phyloP scores from a whole-genome alignment of 2,113 vertebrate species.

The Corythornis vintsioides region DNA sequence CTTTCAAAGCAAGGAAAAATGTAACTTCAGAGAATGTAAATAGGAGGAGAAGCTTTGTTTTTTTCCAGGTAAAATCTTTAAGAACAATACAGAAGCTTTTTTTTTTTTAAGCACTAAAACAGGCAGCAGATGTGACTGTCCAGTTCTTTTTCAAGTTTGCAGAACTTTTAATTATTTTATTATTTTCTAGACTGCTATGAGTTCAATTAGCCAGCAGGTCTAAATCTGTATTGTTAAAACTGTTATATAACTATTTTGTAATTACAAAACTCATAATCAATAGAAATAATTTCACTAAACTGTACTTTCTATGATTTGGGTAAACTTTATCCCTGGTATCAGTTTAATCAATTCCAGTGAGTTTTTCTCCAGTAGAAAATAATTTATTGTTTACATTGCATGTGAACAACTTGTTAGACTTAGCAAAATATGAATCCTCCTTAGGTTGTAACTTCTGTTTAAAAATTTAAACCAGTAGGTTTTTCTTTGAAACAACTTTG shows the following conservation, averaged over 20 bases:
- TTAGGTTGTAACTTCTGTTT: neutral
- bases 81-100: neutral
- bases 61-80: neutral
- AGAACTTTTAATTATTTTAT: neutral
- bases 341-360: conserved; percentile 3
- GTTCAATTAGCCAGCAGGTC: neutral
- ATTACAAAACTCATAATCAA: neutral
- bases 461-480: neutral
- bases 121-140: neutral
- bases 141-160: neutral
- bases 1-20: conserved; percentile 11
- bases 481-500: neutral
- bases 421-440: neutral
- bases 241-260: neutral
- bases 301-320: neutral
- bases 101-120: neutral
- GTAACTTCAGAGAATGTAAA: neutral
- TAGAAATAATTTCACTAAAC: neutral
- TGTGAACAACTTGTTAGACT: neutral
- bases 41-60: neutral
- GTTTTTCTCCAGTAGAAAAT: neutral
- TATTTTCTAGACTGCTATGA: neutral
- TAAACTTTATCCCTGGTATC: neutral
- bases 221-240: neutral
- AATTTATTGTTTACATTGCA: neutral